phyloP scores from a whole-genome alignment of 2,888 invertebrate genomes.

The Drosophila meridiana region DNA sequence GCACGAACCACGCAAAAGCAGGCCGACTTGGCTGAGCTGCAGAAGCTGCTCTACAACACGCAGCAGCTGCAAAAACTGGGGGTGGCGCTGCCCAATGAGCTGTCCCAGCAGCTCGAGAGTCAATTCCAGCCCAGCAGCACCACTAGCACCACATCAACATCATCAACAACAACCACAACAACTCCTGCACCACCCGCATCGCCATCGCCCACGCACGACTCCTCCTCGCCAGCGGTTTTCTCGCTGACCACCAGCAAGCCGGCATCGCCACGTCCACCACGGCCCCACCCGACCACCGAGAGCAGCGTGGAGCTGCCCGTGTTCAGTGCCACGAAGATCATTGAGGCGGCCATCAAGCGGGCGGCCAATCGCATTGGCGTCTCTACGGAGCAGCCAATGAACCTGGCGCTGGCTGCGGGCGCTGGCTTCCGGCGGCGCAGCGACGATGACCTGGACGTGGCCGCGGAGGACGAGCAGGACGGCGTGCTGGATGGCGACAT shows the following conservation, averaged over 20 bases:
- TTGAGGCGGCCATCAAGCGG: conserved; percentile 81
- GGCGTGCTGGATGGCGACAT: conserved; percentile 70
- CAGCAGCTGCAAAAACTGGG: conserved; percentile 81
- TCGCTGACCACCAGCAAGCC: conserved; percentile 80
- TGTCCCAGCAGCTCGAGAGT: conserved; percentile 75
- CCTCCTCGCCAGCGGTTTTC: conserved; percentile 79
- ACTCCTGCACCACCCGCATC: conserved; percentile 21
- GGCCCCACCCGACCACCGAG: conserved; percentile 68
- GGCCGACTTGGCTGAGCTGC: conserved; percentile 86
- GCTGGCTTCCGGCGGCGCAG: conserved; percentile 70
- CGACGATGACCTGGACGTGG: conserved; percentile 59
- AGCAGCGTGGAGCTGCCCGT: conserved; percentile 78
- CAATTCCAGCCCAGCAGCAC: conserved; percentile 55
- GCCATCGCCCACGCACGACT: conserved; percentile 46
- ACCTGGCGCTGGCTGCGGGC: conserved; percentile 46
- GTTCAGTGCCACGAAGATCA: conserved; percentile 82
- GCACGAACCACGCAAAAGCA: conserved; percentile 59
- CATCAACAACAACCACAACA: conserved; percentile 20
- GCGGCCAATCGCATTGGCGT: conserved; percentile 81
- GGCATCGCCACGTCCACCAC: conserved; percentile 60
- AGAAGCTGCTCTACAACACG: conserved; percentile 86
- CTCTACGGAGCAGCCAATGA: conserved; percentile 71
- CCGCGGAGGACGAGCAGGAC: conserved; percentile 23
- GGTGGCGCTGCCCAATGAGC: conserved; percentile 73
- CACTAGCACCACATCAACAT: conserved; percentile 26